phyloP scores from a whole-genome alignment of 2,888 invertebrate genomes.

The Agonopterix alstromeriana region DNA sequence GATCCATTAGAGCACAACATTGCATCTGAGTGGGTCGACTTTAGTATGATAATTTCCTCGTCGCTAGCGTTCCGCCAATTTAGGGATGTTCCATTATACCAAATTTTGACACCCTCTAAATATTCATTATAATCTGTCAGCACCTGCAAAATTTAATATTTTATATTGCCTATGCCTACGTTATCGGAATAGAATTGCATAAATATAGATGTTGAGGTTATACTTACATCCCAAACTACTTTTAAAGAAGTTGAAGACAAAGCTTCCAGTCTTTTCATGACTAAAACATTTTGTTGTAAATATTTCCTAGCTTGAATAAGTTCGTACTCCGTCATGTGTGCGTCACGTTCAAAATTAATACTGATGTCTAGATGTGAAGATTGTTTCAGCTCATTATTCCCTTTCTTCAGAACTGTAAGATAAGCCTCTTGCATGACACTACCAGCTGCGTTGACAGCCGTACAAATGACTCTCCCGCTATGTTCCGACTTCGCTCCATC shows the following conservation, averaged over 20 bases:
- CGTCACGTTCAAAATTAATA: constrained; percentile 51
- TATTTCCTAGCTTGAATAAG: constrained; percentile 86
- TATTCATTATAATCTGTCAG: constrained; percentile 73
- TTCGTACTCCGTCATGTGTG: constrained; percentile 82
- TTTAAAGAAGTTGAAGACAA: constrained; percentile 86
- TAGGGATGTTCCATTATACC: constrained; percentile 65
- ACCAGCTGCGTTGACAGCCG: constrained; percentile 69
- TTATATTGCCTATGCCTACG: neutral
- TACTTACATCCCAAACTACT: constrained; percentile 88
- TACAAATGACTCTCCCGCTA: constrained; percentile 68
- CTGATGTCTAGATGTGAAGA: constrained; percentile 34
- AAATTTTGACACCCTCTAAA: constrained; percentile 83
- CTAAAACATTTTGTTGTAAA: constrained; percentile 87
- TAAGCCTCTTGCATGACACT: constrained; percentile 72
- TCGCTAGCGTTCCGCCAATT: constrained; percentile 62
- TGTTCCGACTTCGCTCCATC: constrained; percentile 62
- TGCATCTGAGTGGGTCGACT: constrained; percentile 39
- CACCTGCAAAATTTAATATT: constrained; percentile 46
- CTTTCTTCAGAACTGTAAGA: constrained; percentile 63
- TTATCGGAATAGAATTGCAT: neutral
- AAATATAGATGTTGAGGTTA: neutral
- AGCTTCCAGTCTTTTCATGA: constrained; percentile 80
- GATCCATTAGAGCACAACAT: constrained; percentile 76
- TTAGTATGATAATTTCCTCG: constrained; percentile 44
- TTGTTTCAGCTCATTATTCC: constrained; percentile 54